Conservation (phyloP, 1,140 invertebrate genomes). For the Wiebesia pumilae region DNA sequence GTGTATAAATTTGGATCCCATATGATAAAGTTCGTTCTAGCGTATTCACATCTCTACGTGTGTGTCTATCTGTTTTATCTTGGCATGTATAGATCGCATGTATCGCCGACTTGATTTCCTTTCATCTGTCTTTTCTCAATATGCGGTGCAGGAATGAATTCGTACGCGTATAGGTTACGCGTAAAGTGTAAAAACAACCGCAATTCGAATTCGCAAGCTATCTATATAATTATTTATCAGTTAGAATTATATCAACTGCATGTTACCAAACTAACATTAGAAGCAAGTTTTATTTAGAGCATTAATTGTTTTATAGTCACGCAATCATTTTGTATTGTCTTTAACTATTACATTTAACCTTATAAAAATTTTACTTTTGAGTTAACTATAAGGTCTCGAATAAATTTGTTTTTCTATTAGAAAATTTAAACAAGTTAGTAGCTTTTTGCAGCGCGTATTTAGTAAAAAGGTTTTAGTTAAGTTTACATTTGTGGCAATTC, state of each 20-base stretch:
- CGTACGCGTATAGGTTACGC: too few relatives aligned
- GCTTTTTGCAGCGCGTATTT: too few relatives aligned
- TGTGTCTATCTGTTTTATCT: background rate
- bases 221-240: constrained; percentile 11
- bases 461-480: too few relatives aligned
- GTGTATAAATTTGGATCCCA: background rate
- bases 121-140: constrained; percentile 11
- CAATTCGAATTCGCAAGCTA: background rate
- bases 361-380: too few relatives aligned
- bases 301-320: background rate
- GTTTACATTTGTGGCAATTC: too few relatives aligned
- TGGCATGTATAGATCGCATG: background rate
- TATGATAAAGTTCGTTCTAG: background rate
- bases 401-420: too few relatives aligned
- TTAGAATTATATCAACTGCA: background rate
- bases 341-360: background rate
- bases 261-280: background rate
- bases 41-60: background rate
- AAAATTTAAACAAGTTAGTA: too few relatives aligned
- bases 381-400: too few relatives aligned
- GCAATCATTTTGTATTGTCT: background rate
- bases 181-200: background rate
- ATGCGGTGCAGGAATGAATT: background rate
- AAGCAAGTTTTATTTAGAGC: background rate
- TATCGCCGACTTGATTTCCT: background rate